Evolutionary conservation across 2,888 invertebrate species (phyloP).

Genomic region (Cinara cedri): DNA sequence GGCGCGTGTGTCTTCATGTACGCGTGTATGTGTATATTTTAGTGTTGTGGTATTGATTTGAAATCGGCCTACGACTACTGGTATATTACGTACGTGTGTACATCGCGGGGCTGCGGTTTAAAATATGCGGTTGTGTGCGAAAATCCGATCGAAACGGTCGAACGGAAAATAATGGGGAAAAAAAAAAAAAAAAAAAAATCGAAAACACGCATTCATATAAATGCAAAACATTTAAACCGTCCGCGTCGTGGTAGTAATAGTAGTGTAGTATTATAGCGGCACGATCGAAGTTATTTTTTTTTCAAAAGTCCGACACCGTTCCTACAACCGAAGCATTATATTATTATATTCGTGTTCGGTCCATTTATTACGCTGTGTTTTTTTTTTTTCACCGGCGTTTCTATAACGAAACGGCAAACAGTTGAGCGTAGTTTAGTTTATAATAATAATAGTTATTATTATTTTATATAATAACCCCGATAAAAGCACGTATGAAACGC

Average conservation of each 20-base stretch:
- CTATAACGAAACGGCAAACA: neutral
- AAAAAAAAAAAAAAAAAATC: constrained; percentile 12
- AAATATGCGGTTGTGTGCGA: constrained; percentile 12
- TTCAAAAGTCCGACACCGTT: constrained; percentile 4
- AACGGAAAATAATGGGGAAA: constrained; percentile 18
- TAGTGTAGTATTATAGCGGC: neutral
- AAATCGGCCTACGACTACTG: constrained; percentile 20
- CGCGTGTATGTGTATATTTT: too few relatives aligned
- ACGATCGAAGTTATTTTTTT: neutral
- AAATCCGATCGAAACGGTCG: constrained; percentile 31
- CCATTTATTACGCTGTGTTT: constrained; percentile 23
- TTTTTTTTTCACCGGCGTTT: neutral
- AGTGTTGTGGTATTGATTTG: constrained; percentile 41
- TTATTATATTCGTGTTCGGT: constrained; percentile 18
- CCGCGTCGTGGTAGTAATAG: too few relatives aligned
- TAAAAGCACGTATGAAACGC: neutral
- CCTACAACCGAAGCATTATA: neutral
- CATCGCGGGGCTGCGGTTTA: neutral
- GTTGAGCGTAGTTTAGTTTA: neutral
- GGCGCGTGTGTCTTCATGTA: neutral
- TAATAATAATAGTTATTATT: too few relatives aligned
- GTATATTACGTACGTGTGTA: neutral
- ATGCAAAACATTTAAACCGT: constrained; percentile 43
- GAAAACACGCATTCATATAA: constrained; percentile 27
- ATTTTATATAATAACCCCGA: neutral